phyloP scores from a whole-genome alignment of 2,888 invertebrate genomes.

The Lycocerus yunnanus region DNA sequence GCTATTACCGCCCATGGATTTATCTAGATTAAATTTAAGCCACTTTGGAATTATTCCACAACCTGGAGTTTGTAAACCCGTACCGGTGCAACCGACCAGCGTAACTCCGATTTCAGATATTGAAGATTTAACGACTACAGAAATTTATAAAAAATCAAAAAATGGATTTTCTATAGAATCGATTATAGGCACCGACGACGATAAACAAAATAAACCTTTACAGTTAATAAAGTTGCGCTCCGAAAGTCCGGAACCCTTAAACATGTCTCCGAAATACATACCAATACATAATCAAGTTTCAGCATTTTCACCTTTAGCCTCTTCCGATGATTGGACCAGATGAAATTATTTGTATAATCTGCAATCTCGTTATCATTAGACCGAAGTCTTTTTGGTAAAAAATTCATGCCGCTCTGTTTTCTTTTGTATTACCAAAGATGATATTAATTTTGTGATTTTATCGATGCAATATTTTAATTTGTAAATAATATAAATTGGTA shows the following conservation, averaged over 20 bases:
- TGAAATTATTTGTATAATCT: conserved; percentile 55
- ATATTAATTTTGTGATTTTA: conserved; percentile 28
- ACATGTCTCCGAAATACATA: conserved; percentile 39
- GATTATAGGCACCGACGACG: conserved; percentile 58
- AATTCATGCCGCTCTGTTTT: not conserved
- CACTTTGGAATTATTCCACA: conserved; percentile 55
- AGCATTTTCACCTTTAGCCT: conserved; percentile 71
- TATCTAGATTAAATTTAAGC: conserved; percentile 62
- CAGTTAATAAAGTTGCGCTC: conserved; percentile 41
- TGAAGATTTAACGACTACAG: conserved; percentile 52
- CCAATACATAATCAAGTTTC: conserved; percentile 60
- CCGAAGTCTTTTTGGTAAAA: conserved; percentile 3
- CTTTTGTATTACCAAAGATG: conserved; percentile 22
- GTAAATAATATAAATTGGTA: conserved; percentile 9
- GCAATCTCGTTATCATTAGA: conserved; percentile 6
- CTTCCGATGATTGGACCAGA: conserved; percentile 69
- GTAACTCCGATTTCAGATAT: conserved; percentile 47
- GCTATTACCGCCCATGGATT: conserved; percentile 65
- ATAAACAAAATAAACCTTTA: conserved; percentile 37
- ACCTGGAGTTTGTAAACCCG: conserved; percentile 55
- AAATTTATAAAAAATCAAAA: conserved; percentile 59
- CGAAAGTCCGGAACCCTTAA: conserved; percentile 38
- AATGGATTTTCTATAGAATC: conserved; percentile 69
- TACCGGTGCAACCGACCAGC: conserved; percentile 51
- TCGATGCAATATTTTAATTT: conserved; percentile 24